Evolutionary conservation across 1,140 invertebrate genomes (phyloP).

Genomic region (Ctenoplectra terminalis): DNA sequence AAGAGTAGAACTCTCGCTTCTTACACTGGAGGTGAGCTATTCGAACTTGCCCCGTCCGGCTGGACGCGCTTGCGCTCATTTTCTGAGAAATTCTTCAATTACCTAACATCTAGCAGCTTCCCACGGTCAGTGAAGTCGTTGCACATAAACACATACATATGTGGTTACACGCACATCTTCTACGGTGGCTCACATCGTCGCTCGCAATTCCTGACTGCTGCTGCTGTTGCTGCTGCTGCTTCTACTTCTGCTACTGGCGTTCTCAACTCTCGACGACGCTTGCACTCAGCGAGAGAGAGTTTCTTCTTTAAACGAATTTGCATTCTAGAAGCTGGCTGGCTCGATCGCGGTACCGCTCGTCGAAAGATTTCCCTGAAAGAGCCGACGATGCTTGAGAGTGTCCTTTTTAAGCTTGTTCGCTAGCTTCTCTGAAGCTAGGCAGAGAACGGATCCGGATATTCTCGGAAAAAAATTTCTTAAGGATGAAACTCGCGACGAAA

Average conservation of each 20-base stretch:
- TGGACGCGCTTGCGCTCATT: slow-evolving; percentile 40
- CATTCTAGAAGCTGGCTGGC: slow-evolving; percentile 51
- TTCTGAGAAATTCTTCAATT: slow-evolving; percentile 68
- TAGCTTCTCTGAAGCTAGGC: not conserved
- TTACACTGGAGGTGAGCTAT: not conserved
- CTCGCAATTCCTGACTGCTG: slow-evolving; percentile 13
- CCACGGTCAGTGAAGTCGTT: slow-evolving; percentile 51
- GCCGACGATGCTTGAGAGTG: slow-evolving; percentile 6
- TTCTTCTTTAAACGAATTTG: slow-evolving; percentile 71
- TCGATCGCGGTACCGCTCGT: slow-evolving; percentile 13
- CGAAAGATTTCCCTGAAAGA: slow-evolving; percentile 12
- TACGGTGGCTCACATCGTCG: slow-evolving; percentile 46
- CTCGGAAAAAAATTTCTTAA: not conserved
- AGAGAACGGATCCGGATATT: not conserved
- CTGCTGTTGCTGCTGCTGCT: no score
- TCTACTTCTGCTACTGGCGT: not conserved
- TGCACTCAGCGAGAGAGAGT: slow-evolving; percentile 59
- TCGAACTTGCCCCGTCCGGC: slow-evolving; percentile 9
- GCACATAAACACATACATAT: not conserved
- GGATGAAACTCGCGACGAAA: not conserved
- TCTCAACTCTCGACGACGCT: slow-evolving; percentile 2
- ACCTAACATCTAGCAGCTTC: slow-evolving; percentile 56
- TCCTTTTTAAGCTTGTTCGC: slow-evolving; percentile 14
- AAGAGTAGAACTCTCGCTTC: not conserved
- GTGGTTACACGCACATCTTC: not conserved